Conservation (phyloP, 1,140 invertebrate genomes). For the Ceratina calcarata region DNA sequence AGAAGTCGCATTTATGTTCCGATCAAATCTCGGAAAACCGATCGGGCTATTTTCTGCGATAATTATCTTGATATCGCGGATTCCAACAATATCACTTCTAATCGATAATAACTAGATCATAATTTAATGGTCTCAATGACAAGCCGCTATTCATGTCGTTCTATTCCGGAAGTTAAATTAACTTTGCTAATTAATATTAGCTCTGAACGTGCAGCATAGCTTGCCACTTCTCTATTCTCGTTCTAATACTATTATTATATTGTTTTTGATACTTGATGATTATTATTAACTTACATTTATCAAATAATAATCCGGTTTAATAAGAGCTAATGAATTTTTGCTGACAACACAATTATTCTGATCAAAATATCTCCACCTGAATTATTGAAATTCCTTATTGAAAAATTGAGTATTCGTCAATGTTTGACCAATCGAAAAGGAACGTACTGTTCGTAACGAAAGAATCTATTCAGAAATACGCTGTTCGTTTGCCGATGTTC, state of each 20-base stretch:
- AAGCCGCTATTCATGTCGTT: no score
- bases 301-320: no score
- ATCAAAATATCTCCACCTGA: no score
- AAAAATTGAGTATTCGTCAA: no score
- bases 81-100: neutral
- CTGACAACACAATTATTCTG: no score
- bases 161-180: conserved; percentile 22
- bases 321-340: no score
- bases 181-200: conserved; percentile 24
- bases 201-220: conserved; percentile 3
- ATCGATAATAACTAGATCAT: neutral
- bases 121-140: neutral
- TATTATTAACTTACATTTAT: no score
- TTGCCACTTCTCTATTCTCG: neutral
- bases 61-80: conserved; percentile 7
- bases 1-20: neutral
- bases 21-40: neutral
- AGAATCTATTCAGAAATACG: conserved; percentile 11
- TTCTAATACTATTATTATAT: conserved; percentile 8
- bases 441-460: neutral
- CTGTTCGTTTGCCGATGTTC: neutral
- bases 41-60: neutral
- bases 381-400: no score
- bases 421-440: no score
- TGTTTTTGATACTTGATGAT: no score